Percentiles rank a stretch among this genome's conserved stretches.
phyloP scores from a whole-genome alignment of 2,113 vertebrate species.

The Oreochromis aureus region DNA sequence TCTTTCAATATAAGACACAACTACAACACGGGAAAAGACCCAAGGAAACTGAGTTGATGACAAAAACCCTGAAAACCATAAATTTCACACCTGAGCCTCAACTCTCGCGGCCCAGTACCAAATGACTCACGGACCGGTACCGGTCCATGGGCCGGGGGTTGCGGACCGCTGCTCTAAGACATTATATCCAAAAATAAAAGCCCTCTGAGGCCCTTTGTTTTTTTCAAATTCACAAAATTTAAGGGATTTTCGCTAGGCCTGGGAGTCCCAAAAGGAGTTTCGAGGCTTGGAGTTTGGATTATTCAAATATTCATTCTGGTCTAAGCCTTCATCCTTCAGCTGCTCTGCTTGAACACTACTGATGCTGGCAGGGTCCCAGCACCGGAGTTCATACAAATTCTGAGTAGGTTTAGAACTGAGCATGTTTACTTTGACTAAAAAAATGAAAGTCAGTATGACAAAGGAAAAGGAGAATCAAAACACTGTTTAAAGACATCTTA shows the following conservation, averaged over 20 bases:
- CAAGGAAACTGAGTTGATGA: too few relatives aligned
- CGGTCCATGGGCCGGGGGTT: too few relatives aligned
- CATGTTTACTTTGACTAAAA: neutral
- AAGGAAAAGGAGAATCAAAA: neutral
- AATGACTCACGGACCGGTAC: too few relatives aligned
- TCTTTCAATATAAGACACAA: too few relatives aligned
- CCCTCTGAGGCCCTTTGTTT: neutral
- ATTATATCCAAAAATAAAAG: neutral
- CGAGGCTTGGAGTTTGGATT: neutral
- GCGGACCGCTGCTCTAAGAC: neutral
- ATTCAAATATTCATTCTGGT: neutral
- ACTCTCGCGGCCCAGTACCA: too few relatives aligned
- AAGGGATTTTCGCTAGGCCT: neutral
- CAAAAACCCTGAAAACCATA: too few relatives aligned
- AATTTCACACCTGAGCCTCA: too few relatives aligned
- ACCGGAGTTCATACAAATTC: neutral
- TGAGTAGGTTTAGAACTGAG: neutral
- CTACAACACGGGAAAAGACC: too few relatives aligned
- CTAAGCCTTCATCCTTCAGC: neutral
- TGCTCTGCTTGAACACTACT: neutral
- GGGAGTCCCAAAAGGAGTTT: neutral
- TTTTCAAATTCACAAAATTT: neutral
- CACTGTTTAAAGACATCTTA: neutral
- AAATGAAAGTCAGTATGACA: neutral
- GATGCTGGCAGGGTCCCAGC: neutral